Conservation (phyloP, 2,888 invertebrate genomes). For the Tenthredo livida region DNA sequence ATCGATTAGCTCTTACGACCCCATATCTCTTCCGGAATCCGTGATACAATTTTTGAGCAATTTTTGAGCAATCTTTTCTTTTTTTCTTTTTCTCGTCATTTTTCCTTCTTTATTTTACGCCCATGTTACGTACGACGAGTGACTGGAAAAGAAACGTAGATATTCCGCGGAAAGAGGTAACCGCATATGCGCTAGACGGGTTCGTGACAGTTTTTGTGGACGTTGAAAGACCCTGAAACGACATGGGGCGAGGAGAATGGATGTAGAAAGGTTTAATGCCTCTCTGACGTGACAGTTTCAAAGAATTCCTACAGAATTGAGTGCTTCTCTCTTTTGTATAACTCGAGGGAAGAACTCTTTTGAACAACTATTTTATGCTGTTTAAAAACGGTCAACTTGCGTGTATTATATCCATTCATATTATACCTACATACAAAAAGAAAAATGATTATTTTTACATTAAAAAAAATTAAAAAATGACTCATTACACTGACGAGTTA, state of each 20-base stretch:
- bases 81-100: neutral
- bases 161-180: neutral
- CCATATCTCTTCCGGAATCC: neutral
- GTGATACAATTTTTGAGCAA: neutral
- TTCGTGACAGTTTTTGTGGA: conserved; percentile 32
- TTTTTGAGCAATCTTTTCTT: neutral
- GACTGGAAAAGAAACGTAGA: neutral
- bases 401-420: too few relatives aligned
- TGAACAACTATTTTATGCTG: neutral
- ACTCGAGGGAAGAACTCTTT: neutral
- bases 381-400: neutral
- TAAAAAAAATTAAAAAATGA: too few relatives aligned
- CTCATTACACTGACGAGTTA: too few relatives aligned
- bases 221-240: conserved; percentile 34
- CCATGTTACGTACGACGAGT: neutral
- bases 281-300: conserved; percentile 32
- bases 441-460: too few relatives aligned
- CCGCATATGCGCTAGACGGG: conserved; percentile 29
- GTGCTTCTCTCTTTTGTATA: neutral
- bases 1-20: conserved; percentile 19
- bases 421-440: neutral
- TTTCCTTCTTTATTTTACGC: neutral
- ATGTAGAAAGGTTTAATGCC: conserved; percentile 41
- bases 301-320: conserved; percentile 12
- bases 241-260: conserved; percentile 21